Percentiles rank a stretch among this genome's conserved stretches.
Evolutionary conservation across 2,888 invertebrate genomes (phyloP).

Genomic region (Opisthograptis luteolata): DNA sequence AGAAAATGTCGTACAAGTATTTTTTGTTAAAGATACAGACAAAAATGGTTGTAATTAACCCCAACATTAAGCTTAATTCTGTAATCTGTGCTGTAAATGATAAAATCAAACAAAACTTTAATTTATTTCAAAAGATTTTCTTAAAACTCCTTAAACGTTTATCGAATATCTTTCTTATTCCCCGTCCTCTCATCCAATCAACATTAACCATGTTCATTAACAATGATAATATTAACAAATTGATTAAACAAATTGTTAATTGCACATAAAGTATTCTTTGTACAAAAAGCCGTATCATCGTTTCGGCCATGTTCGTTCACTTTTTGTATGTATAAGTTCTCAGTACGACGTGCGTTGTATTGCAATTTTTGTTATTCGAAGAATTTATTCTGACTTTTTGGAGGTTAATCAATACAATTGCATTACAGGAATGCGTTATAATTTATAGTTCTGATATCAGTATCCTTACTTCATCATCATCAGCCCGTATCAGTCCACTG

Average conservation of each 20-base stretch:
- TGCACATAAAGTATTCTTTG: constrained; percentile 19
- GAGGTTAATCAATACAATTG: constrained; percentile 11
- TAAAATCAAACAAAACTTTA: too few relatives aligned
- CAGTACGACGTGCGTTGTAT: constrained; percentile 37
- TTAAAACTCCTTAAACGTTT: too few relatives aligned
- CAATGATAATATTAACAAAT: constrained; percentile 18
- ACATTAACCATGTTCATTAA: constrained; percentile 9
- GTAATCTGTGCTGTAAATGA: too few relatives aligned
- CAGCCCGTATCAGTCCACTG: too few relatives aligned
- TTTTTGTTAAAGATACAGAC: too few relatives aligned
- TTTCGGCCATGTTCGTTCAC: constrained; percentile 37
- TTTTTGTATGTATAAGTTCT: constrained; percentile 48
- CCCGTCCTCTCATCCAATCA: neutral
- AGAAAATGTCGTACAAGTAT: too few relatives aligned
- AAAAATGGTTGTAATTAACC: too few relatives aligned
- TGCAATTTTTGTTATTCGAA: constrained; percentile 44
- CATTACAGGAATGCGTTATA: neutral
- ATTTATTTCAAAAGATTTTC: too few relatives aligned
- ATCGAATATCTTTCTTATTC: neutral
- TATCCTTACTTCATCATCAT: too few relatives aligned
- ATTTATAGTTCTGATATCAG: neutral
- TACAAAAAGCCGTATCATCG: constrained; percentile 28
- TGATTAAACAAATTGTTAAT: constrained; percentile 28
- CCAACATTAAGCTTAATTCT: too few relatives aligned
- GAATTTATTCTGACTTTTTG: constrained; percentile 42